phyloP scores from a whole-genome alignment of 2,113 vertebrate genomes.

The Isurus oxyrinchus region DNA sequence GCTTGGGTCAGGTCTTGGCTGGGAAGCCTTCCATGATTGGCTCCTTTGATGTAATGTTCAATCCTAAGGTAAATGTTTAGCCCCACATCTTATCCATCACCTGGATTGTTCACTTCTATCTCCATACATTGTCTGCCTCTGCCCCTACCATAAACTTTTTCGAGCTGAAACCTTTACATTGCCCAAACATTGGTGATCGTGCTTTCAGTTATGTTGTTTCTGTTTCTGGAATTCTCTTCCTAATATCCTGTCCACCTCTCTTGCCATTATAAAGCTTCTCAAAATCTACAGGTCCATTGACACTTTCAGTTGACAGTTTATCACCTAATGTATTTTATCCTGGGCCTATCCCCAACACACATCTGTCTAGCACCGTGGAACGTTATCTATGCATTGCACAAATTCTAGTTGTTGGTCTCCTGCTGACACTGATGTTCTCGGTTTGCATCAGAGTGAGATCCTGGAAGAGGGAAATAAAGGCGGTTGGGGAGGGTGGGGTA shows the following conservation, averaged over 20 bases:
- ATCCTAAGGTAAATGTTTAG: not conserved
- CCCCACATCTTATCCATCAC: not conserved
- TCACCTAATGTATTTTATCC: not conserved
- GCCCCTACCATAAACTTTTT: not conserved
- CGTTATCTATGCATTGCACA: not conserved
- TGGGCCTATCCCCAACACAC: not conserved
- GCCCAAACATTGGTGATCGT: not conserved
- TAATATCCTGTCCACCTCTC: not conserved
- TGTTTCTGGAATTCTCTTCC: not conserved
- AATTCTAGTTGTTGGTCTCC: not conserved
- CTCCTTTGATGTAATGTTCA: not conserved
- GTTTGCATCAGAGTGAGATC: not conserved
- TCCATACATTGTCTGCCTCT: not conserved
- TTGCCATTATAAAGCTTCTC: not conserved
- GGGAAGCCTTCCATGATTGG: not conserved
- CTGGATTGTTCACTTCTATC: not conserved
- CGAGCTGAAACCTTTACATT: not conserved
- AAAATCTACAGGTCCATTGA: not conserved
- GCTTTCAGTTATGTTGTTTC: not conserved
- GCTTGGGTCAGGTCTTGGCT: not conserved
- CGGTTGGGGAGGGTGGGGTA: not conserved
- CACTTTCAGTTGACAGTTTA: not conserved
- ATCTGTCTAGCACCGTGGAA: not conserved
- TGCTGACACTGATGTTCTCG: not conserved
- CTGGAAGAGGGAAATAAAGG: not conserved